phyloP scores from a whole-genome alignment of 2,113 vertebrate species.

The Dicaeum eximium region DNA sequence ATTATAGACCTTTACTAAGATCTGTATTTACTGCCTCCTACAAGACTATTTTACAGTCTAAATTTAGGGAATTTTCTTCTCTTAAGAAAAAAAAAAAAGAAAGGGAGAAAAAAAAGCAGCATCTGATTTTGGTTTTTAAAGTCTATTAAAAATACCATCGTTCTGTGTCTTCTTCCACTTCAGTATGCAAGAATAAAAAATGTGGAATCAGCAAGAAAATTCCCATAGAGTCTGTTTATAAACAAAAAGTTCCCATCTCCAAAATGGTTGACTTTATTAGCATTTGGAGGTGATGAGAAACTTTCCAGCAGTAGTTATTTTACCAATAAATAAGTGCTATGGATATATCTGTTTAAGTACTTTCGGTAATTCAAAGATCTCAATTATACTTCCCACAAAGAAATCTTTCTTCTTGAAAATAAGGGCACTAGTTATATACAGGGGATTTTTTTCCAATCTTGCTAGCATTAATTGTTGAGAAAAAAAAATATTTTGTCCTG shows the following conservation, averaged over 20 bases:
- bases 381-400: background rate
- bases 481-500: background rate
- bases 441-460: background rate
- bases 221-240: background rate
- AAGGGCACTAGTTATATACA: background rate
- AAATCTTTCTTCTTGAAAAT: background rate
- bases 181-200: background rate
- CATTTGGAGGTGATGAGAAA: background rate
- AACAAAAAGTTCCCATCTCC: background rate
- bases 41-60: background rate
- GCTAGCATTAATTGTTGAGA: background rate
- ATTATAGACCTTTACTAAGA: constrained; percentile 1
- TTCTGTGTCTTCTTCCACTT: background rate
- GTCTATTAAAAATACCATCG: background rate
- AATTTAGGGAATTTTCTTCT: background rate
- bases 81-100: background rate
- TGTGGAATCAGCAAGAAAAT: background rate
- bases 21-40: constrained; percentile 24
- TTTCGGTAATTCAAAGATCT: background rate
- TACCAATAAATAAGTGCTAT: background rate
- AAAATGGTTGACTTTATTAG: background rate
- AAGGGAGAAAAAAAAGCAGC: background rate
- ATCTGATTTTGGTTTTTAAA: background rate
- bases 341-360: background rate
- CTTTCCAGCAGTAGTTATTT: background rate